Evolutionary conservation across 2,797 vertebrate genomes (phyloP).

Genomic region (Helarctos malayanus): DNA sequence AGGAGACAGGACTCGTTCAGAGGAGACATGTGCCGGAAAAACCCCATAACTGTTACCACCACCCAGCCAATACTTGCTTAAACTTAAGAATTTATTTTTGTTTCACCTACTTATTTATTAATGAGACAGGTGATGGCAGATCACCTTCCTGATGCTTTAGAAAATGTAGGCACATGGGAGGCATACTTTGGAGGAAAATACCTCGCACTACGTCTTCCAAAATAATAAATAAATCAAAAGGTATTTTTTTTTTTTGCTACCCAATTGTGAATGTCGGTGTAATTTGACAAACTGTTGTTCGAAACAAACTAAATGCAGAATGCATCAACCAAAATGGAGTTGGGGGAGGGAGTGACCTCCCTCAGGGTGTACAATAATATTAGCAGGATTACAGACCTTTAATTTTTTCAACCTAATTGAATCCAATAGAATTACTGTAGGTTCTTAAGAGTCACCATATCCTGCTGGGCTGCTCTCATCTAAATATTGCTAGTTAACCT

Average conservation of each 20-base stretch:
- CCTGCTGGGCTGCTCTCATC: slow-evolving; percentile 71
- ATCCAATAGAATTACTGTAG: slow-evolving; percentile 58
- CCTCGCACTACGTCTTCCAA: background rate
- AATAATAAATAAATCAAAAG: background rate
- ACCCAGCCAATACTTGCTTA: slow-evolving; percentile 20
- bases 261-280: background rate
- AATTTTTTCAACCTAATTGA: slow-evolving; percentile 82
- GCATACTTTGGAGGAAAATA: background rate
- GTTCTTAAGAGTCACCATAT: slow-evolving; percentile 64
- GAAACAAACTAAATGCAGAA: slow-evolving; percentile 66
- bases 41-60: background rate
- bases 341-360: slow-evolving; percentile 59
- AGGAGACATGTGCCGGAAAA: background rate
- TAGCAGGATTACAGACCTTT: slow-evolving; percentile 47
- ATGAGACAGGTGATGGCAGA: background rate
- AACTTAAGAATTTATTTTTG: slow-evolving; percentile 33
- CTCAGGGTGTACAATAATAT: slow-evolving; percentile 37
- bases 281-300: slow-evolving; percentile 35
- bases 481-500: slow-evolving; percentile 72
- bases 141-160: slow-evolving; percentile 44
- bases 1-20: background rate
- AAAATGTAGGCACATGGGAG: slow-evolving; percentile 5
- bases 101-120: slow-evolving; percentile 12
- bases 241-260: background rate
- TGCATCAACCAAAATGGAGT: background rate